Base-by-base conservation (phyloP, 2,888 invertebrate genomes). In the Andrena bicolor region DNA sequence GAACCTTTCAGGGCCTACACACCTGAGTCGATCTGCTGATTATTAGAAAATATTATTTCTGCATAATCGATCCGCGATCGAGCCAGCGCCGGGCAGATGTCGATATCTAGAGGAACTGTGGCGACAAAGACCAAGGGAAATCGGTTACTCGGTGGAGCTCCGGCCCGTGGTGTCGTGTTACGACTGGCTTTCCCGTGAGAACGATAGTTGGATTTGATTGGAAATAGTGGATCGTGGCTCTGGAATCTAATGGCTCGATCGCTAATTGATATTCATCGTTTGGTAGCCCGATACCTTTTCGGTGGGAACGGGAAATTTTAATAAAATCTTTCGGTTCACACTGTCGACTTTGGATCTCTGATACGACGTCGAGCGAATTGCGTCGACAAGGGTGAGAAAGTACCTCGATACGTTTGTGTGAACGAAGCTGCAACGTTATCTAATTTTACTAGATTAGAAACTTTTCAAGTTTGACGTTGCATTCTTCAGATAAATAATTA, bases 11-110 rank as follows among this genome's bases (percentile, higher is more conserved):
- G 41, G 41, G 16, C 41, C 32, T 56, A 53, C 79, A 53, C 79
- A 65, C 58, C 58, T 73, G 68, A 72, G 66, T 61, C 80, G 82
- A 76, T 86, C 83, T 73, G 79, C 56, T 82, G 87, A 91, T 91
- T 91, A 91, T 91, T 90, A 88, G 85, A 90, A 91, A 91, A 91
- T 91, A 91, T 91, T 91, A 90, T 91, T 90, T 88, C 83, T 90
- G 89, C 90, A 91, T 91, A 91, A 91, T 91, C 90, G 84, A 87
- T 84, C 76, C 32, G 71, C 16, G 69, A 64, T 61, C 69, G 61
- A 26, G 26, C 13, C 35, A 51, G n/a, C 41, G 10, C 1, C 26
- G 48, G 65, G 48, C 87, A 80, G 73, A 77, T 82, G 85, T 74
- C 63, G 69, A 65, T 84, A 73, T 72, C 35, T 2, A 20, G 48